Evolutionary conservation across 2,113 vertebrate genomes (phyloP), one percentile per base, ranked within the genome.

Genomic region (Tetrao urogallus): DNA sequence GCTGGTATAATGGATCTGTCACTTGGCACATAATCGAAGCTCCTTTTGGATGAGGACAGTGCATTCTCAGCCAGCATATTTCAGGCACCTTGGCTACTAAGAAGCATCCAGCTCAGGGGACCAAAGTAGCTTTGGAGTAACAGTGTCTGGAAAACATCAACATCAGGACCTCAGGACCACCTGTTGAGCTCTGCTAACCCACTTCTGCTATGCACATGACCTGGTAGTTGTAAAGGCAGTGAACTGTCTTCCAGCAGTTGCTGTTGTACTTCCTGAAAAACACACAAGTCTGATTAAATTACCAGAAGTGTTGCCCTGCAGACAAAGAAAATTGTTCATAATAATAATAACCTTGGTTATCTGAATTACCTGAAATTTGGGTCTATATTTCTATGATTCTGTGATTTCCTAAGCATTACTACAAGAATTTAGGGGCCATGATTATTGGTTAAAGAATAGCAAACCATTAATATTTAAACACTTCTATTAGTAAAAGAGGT

Each of bases 1-100:
- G 5, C 6, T 65, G 45, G 28, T 1, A 0, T 20, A 63, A 30
- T 0, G 4, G 38, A 67, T 11, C n/a, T 42, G 36, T 21, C 0
- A 0, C 3, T 32, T 19, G 4, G 2, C 5, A 13, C 17, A 30
- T 19, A 67, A 63, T 3, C 14, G 42, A 43, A 79, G 36, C 32
- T 65, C 14, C 20, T 65, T 56, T 65, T 1, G 3, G 45, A 34
- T 17, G 5, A 77, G 64, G 64, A 30, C 9, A 8, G 0, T 28
- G 12, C 38, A 9, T 4, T 76, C n/a, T 8, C 21, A 40, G 10
- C 8, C 8, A 47, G 15, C 32, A 32, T 71, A 1, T 45, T 12
- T 73, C 8, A 21, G 34, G 24, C 36, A 50, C 15, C 20, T 13
- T n/a, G 54, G 10, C 47, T 78, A 7, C 36, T 84, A 84, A 60